Evolutionary conservation across 2,797 vertebrate species (phyloP).

Genomic region (Lindbergichthys nudifrons): DNA sequence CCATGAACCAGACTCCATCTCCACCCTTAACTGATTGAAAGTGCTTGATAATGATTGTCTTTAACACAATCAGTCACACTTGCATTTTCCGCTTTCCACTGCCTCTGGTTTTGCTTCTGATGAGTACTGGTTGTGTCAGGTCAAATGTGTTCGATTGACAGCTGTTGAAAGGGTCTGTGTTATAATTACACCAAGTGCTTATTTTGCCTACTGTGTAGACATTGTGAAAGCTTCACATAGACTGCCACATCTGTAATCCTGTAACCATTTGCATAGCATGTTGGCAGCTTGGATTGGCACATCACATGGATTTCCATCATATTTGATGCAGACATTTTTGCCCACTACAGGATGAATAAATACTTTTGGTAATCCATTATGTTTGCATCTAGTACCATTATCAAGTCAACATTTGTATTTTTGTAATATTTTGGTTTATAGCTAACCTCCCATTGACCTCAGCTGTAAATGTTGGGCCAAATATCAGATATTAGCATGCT

Average conservation of each 20-base stretch:
- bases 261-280: not conserved
- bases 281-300: conserved; percentile 12
- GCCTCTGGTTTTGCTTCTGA: not conserved
- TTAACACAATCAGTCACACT: not conserved
- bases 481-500: no score
- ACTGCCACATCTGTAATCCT: not conserved
- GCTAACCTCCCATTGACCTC: not conserved
- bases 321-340: not conserved
- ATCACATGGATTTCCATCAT: not conserved
- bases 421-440: not conserved
- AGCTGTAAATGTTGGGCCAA: not conserved
- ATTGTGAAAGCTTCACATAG: conserved; percentile 14
- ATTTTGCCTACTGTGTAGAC: conserved; percentile 8
- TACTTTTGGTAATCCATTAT: not conserved
- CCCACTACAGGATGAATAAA: not conserved
- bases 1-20: not conserved
- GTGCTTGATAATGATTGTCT: not conserved
- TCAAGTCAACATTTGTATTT: not conserved
- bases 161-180: not conserved
- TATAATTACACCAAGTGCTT: conserved; percentile 11
- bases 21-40: not conserved
- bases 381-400: not conserved
- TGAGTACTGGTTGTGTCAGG: not conserved
- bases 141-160: not conserved
- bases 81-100: not conserved